Conservation (phyloP, 2,888 invertebrate genomes). For the Microplitis manilae region DNA sequence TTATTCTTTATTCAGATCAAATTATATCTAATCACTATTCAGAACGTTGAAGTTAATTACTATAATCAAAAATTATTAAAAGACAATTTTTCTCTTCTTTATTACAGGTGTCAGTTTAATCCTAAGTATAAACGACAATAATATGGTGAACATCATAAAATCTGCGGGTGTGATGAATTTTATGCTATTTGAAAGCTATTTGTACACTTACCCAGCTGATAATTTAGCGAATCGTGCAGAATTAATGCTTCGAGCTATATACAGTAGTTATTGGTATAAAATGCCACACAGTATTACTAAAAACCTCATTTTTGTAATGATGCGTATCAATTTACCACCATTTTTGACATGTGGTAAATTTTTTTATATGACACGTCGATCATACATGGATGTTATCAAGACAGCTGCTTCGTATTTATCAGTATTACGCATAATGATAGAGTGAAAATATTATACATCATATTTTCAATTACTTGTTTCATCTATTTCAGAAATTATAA, state of each 20-base stretch:
- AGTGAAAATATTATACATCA: no score
- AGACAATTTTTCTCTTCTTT: no score
- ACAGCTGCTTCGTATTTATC: constrained; percentile 54
- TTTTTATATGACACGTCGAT: constrained; percentile 51
- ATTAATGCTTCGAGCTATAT: constrained; percentile 51
- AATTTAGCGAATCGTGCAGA: constrained; percentile 53
- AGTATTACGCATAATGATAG: constrained; percentile 52
- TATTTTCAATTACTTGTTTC: no score
- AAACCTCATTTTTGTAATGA: constrained; percentile 54
- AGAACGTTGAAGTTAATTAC: no score
- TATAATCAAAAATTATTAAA: no score
- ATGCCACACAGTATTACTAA: constrained; percentile 51
- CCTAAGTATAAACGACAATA: constrained; percentile 45
- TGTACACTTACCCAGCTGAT: constrained; percentile 56
- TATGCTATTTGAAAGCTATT: constrained; percentile 53
- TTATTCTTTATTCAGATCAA: no score
- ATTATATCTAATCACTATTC: no score
- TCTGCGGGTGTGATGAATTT: constrained; percentile 48
- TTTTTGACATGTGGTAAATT: constrained; percentile 54
- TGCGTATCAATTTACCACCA: constrained; percentile 53
- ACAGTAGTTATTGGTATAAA: constrained; percentile 54
- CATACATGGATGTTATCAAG: constrained; percentile 52
- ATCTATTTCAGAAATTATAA: no score
- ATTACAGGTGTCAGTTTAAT: constrained; percentile 54
- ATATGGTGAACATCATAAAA: constrained; percentile 46